Conservation (phyloP, 2,797 vertebrate species). For the Hemitrygon akajei region DNA sequence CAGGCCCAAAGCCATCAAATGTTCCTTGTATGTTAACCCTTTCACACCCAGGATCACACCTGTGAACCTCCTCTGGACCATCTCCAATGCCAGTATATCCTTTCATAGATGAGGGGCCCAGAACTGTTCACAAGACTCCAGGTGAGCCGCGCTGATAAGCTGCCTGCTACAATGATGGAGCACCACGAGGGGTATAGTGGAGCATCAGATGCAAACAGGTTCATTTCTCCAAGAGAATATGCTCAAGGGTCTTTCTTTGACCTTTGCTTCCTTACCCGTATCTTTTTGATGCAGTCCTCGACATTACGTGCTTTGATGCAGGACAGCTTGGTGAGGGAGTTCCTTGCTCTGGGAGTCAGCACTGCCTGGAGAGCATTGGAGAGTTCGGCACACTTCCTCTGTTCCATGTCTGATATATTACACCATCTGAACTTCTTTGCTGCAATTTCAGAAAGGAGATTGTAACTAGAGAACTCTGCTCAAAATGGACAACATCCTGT, state of each 20-base stretch:
- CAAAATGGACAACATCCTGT: too few relatives aligned
- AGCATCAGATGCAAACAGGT: not conserved
- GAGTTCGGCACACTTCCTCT: constrained; percentile 80
- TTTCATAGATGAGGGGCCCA: too few relatives aligned
- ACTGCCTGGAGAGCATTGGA: constrained; percentile 63
- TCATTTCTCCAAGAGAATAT: not conserved
- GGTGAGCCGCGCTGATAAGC: not conserved
- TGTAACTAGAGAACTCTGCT: not conserved
- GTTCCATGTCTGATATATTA: constrained; percentile 74
- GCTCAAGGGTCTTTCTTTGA: too few relatives aligned
- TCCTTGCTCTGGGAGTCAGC: constrained; percentile 53
- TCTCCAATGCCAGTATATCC: too few relatives aligned
- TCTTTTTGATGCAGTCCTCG: constrained; percentile 73
- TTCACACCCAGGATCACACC: too few relatives aligned
- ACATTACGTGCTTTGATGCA: constrained; percentile 73
- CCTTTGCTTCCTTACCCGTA: constrained; percentile 62
- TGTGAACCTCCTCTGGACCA: too few relatives aligned
- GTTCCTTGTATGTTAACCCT: too few relatives aligned
- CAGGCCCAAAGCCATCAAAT: too few relatives aligned
- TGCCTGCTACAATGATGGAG: not conserved
- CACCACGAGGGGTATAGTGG: not conserved
- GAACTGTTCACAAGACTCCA: too few relatives aligned
- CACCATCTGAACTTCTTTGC: constrained; percentile 90
- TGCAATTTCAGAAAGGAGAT: constrained; percentile 43
- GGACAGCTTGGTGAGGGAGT: constrained; percentile 65